Evolutionary conservation across 2,113 vertebrate genomes (phyloP).

Genomic region (rabbit (Oryctolagus cuniculus)): DNA sequence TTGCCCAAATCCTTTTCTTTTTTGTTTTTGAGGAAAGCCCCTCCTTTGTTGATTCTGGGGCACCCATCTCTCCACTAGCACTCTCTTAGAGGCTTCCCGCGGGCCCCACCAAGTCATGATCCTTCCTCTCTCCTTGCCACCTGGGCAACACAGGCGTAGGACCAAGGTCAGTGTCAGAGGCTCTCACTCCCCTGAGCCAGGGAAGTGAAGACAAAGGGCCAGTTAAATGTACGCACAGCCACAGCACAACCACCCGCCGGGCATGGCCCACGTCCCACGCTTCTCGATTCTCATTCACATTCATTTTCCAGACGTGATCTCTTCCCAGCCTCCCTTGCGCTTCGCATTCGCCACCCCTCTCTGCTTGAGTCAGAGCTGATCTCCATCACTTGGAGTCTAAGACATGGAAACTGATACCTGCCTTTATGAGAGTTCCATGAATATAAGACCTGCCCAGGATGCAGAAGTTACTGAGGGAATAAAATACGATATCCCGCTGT

Average conservation of each 20-base stretch:
- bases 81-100: not conserved
- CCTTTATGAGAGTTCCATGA: not conserved
- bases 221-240: not conserved
- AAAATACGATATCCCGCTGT: not conserved
- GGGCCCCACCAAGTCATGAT: not conserved
- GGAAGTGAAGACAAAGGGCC: not conserved
- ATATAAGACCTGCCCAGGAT: not conserved
- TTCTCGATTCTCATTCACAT: not conserved
- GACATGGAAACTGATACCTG: not conserved
- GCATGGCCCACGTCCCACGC: not conserved
- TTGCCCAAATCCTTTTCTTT: not conserved
- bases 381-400: not conserved
- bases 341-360: not conserved
- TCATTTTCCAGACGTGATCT: not conserved
- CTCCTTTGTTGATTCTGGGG: not conserved
- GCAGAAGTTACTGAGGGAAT: not conserved
- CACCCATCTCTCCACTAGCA: not conserved
- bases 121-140: not conserved
- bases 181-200: not conserved
- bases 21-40: not conserved
- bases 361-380: not conserved
- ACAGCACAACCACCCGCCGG: no score
- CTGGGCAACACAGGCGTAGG: not conserved
- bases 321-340: not conserved
- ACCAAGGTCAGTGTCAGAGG: not conserved